Evolutionary conservation across 2,113 vertebrate genomes (phyloP), one percentile per base, ranked within the genome.

Genomic region (Collichthys lucidus): DNA sequence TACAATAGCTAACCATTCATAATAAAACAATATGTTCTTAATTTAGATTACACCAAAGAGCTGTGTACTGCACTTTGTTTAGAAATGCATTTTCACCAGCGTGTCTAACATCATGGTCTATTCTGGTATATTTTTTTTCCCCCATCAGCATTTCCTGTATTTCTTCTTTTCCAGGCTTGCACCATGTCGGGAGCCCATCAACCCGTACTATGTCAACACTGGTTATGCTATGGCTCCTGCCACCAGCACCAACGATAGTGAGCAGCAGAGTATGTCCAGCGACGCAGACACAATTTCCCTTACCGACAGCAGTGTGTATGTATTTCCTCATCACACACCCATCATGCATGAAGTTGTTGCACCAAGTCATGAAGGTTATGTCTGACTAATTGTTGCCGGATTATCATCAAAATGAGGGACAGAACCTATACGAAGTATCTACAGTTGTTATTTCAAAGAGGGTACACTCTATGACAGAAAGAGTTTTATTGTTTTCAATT

Each of bases 201-300:
- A 97, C 92, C 96, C 97, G 14, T 98, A 97, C 94, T 98, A 98
- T 10, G 95, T 98, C 92, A 98, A 96, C 94, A 95, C 95, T 0
- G 97, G 97, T 72, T 98, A 97, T 0, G 97, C 97, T 10, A 52
- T 97, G 89, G 98, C 97, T 74, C 98, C 98, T 0, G 96, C 96
- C 62, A 96, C 98, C 92, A 99, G 98, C 8, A 96, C 98, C 93
- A 98, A 98, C 0, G 98, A 98, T 92, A 99, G 98, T 0, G 98
- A 99, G 93, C 98, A 98, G 93, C 98, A 99, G 95, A 99, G 98
- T 93, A 95, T 99, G 96, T 99, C 98, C 92, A 99, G 98, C 4
- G 98, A 99, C 1, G 97, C 97, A 0, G 98, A 99, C 86, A 98
- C 97, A 0, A 92, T 98, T 86, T 99, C 98, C 0, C 95, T 99